Conservation (phyloP, 2,113 vertebrate species). For the Mobula hypostoma region DNA sequence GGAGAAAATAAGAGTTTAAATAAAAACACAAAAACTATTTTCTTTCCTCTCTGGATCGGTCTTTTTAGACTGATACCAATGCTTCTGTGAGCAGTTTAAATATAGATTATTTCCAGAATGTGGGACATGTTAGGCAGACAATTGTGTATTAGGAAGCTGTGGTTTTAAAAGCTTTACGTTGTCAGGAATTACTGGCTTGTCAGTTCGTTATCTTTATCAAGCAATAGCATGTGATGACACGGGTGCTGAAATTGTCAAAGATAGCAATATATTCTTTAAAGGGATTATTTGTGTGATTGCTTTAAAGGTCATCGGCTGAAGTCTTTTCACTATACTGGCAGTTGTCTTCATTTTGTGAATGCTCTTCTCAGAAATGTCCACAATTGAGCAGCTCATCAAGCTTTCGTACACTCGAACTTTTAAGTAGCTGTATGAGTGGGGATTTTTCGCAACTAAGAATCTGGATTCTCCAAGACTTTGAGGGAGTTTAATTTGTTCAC, state of each 20-base stretch:
- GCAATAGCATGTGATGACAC: not conserved
- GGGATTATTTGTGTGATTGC: not conserved
- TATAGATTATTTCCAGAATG: not conserved
- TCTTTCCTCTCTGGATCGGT: not conserved
- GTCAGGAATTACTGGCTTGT: not conserved
- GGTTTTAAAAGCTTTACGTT: not conserved
- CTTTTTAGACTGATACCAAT: not conserved
- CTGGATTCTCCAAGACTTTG: not conserved
- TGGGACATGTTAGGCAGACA: not conserved
- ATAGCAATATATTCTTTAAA: not conserved
- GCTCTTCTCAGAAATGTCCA: not conserved
- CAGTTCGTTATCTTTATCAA: not conserved
- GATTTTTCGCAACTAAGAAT: not conserved
- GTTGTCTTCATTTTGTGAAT: not conserved
- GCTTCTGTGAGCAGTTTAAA: constrained; percentile 3
- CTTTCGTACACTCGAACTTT: not conserved
- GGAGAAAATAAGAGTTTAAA: not conserved
- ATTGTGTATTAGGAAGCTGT: not conserved
- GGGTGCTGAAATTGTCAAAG: not conserved
- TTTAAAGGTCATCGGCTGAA: not conserved
- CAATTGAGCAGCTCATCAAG: not conserved
- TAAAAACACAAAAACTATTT: not conserved
- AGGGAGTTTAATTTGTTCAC: not conserved
- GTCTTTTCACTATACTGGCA: not conserved
- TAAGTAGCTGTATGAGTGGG: not conserved